A percentile compares a stretch with the other conserved stretches of the same genome.
phyloP scores from a whole-genome alignment of 2,888 invertebrate species.

The Agapetus fuscipes region DNA sequence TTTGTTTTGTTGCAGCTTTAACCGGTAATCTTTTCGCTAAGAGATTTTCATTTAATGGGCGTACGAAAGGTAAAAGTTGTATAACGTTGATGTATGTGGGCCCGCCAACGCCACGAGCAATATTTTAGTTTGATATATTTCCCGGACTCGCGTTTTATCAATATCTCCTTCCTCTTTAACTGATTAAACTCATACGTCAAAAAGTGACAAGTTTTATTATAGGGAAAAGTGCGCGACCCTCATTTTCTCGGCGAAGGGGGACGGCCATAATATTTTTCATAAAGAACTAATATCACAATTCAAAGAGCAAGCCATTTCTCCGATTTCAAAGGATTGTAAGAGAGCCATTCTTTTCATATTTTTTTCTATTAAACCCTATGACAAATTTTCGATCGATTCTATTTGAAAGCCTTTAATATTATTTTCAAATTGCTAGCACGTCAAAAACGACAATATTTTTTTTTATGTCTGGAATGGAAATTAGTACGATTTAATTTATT shows the following conservation, averaged over 20 bases:
- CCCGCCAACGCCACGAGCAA: no score
- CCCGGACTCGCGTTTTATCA: slow-evolving; percentile 18
- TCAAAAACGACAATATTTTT: no score
- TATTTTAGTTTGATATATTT: slow-evolving; percentile 17
- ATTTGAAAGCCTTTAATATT: no score
- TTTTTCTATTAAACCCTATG: slow-evolving; percentile 5
- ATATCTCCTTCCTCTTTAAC: slow-evolving; percentile 19
- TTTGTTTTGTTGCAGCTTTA: no score
- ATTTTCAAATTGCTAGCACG: no score
- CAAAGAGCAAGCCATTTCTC: slow-evolving; percentile 1
- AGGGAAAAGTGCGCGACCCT: slow-evolving; percentile 6
- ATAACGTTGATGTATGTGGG: no score
- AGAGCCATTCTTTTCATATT: not conserved
- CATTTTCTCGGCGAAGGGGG: slow-evolving; percentile 1
- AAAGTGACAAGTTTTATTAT: slow-evolving; percentile 21
- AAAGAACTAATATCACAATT: slow-evolving; percentile 8
- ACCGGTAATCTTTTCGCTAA: no score
- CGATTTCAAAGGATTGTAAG: slow-evolving; percentile 4
- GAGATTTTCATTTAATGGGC: no score
- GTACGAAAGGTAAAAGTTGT: no score
- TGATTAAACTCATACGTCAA: slow-evolving; percentile 22
- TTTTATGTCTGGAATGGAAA: no score
- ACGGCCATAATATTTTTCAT: slow-evolving; percentile 6
- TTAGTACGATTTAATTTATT: no score
- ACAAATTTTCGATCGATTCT: no score